Evolutionary conservation across 2,888 invertebrate species (phyloP), one percentile per base, ranked within the genome.

Genomic region (Sepiola atlantica): DNA sequence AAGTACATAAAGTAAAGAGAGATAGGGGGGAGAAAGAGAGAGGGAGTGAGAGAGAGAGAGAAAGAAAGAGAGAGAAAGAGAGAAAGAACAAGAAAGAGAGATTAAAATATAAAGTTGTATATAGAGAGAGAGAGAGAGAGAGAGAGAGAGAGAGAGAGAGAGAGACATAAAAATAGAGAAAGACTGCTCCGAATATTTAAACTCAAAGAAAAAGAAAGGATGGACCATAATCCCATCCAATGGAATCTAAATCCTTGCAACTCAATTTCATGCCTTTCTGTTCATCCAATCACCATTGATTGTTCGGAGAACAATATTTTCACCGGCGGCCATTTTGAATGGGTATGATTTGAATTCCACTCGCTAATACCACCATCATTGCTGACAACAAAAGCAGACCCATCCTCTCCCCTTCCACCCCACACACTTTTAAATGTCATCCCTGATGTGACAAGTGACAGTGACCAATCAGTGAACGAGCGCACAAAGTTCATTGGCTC

Each of bases 401-500:
- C 77, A 77, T n/a, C 77, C 77, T 16, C n/a, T 14, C 45, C 2
- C 8, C 45, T 45, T 45, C 45, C 45, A 4, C 45, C 8, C 45
- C 45, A 2, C 45, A 4, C 45, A 77, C 77, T 32, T 77, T n/a
- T 77, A 77, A 77, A 77, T 77, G 32, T 77, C 77, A 77, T 32
- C n/a, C 77, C 77, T 77, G n/a, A 77, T 77, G 77, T 77, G 77
- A 77, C 77, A 77, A 77, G 77, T 77, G 77, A 77, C 77, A 77
- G 77, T 77, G 77, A 77, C 77, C 77, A 77, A 77, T 77, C 77
- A 77, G 0, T 77, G 77, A n/a, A 77, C n/a, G 21, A 77, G 77
- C 77, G 32, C n/a, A 2, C 77, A 77, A 77, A 77, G n/a, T 77
- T 77, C 77, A 77, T n/a, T 32, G n/a, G n/a, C 77, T 77, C n/a